Base-by-base conservation (phyloP, 2,888 invertebrate genomes). In the Galeruca laticollis region DNA sequence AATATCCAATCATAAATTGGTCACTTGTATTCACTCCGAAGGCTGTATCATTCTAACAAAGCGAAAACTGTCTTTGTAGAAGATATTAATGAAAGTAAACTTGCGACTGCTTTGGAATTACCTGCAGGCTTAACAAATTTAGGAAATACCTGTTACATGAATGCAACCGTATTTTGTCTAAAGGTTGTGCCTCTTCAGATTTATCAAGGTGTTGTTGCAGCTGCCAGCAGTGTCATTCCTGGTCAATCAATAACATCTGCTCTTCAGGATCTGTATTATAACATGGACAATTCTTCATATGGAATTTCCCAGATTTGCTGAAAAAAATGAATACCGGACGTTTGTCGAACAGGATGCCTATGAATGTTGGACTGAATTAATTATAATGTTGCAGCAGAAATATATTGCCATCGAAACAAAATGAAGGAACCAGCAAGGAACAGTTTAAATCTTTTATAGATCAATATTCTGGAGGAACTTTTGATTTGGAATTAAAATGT, bases 81-180 rank as follows among this genome's bases (percentile, higher is more conserved):
- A 85, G 98, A 98, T 82, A 96, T 98, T 96, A 95, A 94, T 81
- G 97, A 97, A 81, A 88, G 93, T n/a, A 95, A 97, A 87, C 86
- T 97, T 54, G 96, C 97, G 0, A 89, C 91, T 73, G 95, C 93
- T 79, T 84, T 96, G 83, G 93, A 96, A 75, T 84, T 97, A 68
- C 98, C 98, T 0, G 92, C 95, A 74, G 99, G 99, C 57, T 88
- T 99, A 70, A 93, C 92, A 64, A 99, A 99, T 87, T 88, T 99
- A 76, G 99, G 98, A 51, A 99, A 99, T 85, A 99, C 98, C 1
- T 99, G 99, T 86, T 99, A 99, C 85, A 93, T 99, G 92, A 99
- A 99, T 87, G 98, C 98, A 0, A 97, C 97, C 6, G 93, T 99
- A 31, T 99, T 99, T 84, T 99, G 98, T 86, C 88, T 99, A 59